phyloP scores from a whole-genome alignment of 2,797 vertebrate species.

The Chaetophractus vellerosus region DNA sequence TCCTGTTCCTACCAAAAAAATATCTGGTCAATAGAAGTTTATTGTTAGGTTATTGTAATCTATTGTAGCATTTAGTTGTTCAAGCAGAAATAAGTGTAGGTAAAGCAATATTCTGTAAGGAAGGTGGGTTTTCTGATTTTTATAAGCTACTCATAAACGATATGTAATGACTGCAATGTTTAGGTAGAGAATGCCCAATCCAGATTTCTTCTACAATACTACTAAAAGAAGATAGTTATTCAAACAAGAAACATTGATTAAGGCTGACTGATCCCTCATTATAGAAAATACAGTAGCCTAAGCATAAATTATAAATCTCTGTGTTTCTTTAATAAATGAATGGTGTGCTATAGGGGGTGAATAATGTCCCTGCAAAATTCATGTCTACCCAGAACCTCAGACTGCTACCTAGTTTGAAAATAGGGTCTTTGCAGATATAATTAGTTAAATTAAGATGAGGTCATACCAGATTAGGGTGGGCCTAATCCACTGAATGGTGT shows the following conservation, averaged over 20 bases:
- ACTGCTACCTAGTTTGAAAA: too few relatives aligned
- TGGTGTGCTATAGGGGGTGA: not conserved
- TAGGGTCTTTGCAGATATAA: too few relatives aligned
- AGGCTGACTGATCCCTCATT: not conserved
- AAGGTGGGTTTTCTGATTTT: not conserved
- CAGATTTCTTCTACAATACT: not conserved
- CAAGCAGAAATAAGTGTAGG: not conserved
- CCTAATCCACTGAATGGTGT: too few relatives aligned
- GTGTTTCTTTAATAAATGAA: not conserved
- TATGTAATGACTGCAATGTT: not conserved
- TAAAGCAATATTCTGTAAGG: not conserved
- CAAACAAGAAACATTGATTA: not conserved
- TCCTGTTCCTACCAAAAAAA: not conserved
- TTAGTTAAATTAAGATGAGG: too few relatives aligned
- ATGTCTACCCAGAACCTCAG: too few relatives aligned
- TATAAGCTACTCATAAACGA: not conserved
- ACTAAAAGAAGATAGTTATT: not conserved
- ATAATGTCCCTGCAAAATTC: too few relatives aligned
- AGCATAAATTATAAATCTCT: not conserved
- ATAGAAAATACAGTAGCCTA: not conserved
- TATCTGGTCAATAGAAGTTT: not conserved
- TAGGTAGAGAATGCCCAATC: not conserved
- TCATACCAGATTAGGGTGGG: too few relatives aligned
- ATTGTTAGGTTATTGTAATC: not conserved
- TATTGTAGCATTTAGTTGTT: not conserved